Evolutionary conservation across 2,113 vertebrate species (phyloP), one percentile per base, ranked within the genome.

Genomic region (Microcebus ravelobensis): DNA sequence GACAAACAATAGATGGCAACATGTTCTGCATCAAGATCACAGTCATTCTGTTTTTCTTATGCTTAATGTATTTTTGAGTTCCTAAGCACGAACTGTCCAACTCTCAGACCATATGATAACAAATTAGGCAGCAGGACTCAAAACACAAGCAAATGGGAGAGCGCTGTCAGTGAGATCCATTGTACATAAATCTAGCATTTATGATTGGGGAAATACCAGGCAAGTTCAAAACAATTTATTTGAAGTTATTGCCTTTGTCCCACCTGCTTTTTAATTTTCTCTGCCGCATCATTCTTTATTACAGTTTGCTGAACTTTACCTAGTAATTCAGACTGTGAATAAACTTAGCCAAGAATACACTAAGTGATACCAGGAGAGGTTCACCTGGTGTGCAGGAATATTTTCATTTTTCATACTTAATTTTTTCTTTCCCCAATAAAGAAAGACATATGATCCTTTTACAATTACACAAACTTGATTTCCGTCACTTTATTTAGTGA

Each of bases 41-140:
- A 86, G 80, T 52, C 81, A 61, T 96, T 97, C 13, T 86, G 65
- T 57, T 96, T 90, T 97, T 97, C 77, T 67, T 84, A 10, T 67
- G 96, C 90, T 95, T 70, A 50, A 89, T 50, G 10, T 84, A 55
- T 23, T 87, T 95, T 92, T 90, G 77, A 96, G 52, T 97, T 94
- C 39, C 87, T 94, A 87, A 96, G 81, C 90, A 97, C 0, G n/a
- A 97, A n/a, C 82, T 48, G n/a, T 86, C 18, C 8, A 31, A 65
- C 79, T 65, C 63, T 96, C 36, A 90, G 95, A 70, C 79, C 65
- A 79, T 70, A 95, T n/a, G 25, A 52, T 92, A 84, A 96, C 90
- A 95, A 80, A 94, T 25, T 68, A 82, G 42, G 50, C 79, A n/a
- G 42, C 80, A 63, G 89, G 63, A 92, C 8, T 96, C 71, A 96